These are phyloP conservation scores for Calidris pygmaea DNA, from an alignment of 2,113 vertebrate species.

Conservation along the genomic window DNA sequence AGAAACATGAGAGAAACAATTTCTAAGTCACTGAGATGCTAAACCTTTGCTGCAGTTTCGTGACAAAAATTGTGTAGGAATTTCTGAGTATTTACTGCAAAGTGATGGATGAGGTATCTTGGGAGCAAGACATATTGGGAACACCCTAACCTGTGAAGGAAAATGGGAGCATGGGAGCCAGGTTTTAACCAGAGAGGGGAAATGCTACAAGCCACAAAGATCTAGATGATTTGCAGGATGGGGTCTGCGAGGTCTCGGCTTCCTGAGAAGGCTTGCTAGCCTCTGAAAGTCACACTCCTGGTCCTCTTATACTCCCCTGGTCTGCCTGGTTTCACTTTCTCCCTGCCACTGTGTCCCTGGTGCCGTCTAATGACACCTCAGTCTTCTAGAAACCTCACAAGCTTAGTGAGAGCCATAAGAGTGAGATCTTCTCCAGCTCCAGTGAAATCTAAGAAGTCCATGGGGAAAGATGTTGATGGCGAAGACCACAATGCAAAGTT, in stretches of 20 bases:
- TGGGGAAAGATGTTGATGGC: not conserved
- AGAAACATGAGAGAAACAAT: not conserved
- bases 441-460: not conserved
- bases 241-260: not conserved
- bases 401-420: not conserved
- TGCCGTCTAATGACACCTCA: not conserved
- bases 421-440: not conserved
- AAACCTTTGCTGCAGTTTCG: not conserved
- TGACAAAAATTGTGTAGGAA: not conserved
- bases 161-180: not conserved
- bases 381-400: not conserved
- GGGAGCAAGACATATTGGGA: not conserved
- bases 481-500: not conserved
- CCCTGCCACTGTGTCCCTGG: not conserved
- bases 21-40: not conserved
- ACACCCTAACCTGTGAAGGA: not conserved
- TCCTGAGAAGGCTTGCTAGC: not conserved
- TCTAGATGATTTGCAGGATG: not conserved
- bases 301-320: not conserved
- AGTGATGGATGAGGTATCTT: not conserved
- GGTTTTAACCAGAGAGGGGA: not conserved
- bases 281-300: not conserved
- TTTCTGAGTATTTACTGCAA: not conserved
- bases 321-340: not conserved
- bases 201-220: not conserved